Conservation (phyloP, 2,888 invertebrate species). For the Ichneumoninae sp. region DNA sequence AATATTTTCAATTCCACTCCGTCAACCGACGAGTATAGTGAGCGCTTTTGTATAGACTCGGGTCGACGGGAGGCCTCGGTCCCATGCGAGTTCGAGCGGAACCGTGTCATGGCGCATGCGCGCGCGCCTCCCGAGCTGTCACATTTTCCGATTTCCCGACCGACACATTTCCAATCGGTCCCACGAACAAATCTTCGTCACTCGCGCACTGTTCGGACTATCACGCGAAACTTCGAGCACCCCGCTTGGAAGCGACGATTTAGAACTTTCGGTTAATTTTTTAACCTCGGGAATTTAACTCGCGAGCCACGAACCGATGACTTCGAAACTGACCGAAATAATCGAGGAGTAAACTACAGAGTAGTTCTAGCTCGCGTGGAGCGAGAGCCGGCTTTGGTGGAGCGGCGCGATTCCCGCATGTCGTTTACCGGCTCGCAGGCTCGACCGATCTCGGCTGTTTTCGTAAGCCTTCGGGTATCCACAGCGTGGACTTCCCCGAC, state of each 20-base stretch:
- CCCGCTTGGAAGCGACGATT: background rate
- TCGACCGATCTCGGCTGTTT: conserved; percentile 73
- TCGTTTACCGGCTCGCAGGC: conserved; percentile 68
- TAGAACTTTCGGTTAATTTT: background rate
- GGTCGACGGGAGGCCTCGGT: conserved; percentile 34
- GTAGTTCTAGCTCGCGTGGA: conserved; percentile 51
- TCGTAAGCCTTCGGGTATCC: conserved; percentile 66
- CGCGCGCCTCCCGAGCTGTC: conserved; percentile 61
- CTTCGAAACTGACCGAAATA: conserved; percentile 51
- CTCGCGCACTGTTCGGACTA: conserved; percentile 41
- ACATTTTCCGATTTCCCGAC: conserved; percentile 61
- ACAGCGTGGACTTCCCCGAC: conserved; percentile 1
- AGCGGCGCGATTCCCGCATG: conserved; percentile 66
- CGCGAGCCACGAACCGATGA: background rate
- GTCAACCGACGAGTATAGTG: conserved; percentile 3
- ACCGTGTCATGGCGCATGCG: conserved; percentile 61
- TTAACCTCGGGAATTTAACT: background rate
- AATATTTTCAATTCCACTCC: background rate
- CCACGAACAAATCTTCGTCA: conserved; percentile 4
- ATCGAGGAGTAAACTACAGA: conserved; percentile 34
- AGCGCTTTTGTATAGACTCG: background rate
- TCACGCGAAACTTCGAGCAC: background rate
- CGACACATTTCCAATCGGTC: conserved; percentile 27
- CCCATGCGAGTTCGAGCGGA: conserved; percentile 43
- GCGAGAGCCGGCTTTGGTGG: conserved; percentile 61